phyloP scores from a whole-genome alignment of 1,140 invertebrate species.

The Bombus ignitus region DNA sequence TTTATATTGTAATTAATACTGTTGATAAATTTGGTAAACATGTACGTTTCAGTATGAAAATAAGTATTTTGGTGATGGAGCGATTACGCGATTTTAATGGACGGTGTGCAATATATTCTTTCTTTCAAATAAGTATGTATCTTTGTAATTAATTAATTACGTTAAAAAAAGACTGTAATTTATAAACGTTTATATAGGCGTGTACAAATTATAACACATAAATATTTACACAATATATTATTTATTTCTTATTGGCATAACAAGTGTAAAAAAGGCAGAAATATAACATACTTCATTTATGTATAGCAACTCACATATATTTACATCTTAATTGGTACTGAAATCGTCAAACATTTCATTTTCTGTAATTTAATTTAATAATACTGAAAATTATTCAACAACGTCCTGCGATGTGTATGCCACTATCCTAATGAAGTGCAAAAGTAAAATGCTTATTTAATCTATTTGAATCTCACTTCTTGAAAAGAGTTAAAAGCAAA shows the following conservation, averaged over 20 bases:
- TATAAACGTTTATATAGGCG: constrained; percentile 24
- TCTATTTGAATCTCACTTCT: not conserved
- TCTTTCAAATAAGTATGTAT: not conserved
- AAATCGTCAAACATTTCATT: not conserved
- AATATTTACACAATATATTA: constrained; percentile 5
- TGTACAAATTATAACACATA: constrained; percentile 15
- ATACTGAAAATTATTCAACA: constrained; percentile 16
- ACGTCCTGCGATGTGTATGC: not conserved
- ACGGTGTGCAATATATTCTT: constrained; percentile 50
- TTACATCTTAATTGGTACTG: constrained; percentile 13
- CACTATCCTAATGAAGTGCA: not conserved
- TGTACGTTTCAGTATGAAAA: constrained; percentile 25
- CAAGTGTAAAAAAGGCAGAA: constrained; percentile 28
- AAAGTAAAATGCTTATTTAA: not conserved
- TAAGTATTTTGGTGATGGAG: constrained; percentile 62
- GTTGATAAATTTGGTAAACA: constrained; percentile 30
- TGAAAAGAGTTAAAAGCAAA: not conserved
- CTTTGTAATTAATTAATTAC: constrained; percentile 19
- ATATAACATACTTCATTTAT: constrained; percentile 20
- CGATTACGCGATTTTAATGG: constrained; percentile 30
- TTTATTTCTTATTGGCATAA: constrained; percentile 33
- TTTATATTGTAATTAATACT: constrained; percentile 27
- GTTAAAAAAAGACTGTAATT: constrained; percentile 45
- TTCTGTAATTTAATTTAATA: not conserved
- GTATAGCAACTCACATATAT: constrained; percentile 17